Evolutionary conservation across 2,113 vertebrate species (phyloP), one percentile per base, ranked within the genome.

Genomic region (Rhinoptilus africanus): DNA sequence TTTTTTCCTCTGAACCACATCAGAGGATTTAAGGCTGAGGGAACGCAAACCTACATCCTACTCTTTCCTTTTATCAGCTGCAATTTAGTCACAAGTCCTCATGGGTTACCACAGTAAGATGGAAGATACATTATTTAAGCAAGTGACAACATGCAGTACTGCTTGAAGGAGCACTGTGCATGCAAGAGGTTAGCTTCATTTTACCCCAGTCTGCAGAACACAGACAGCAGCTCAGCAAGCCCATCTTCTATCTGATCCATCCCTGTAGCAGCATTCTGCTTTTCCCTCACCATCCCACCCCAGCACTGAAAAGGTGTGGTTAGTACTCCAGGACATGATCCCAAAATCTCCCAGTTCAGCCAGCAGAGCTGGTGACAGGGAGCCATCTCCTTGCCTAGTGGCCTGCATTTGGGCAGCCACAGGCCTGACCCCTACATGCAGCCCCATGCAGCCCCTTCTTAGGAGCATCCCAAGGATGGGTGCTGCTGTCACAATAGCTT

Each of bases 241-340:
- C 30, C 12, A 2, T 8, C 45, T 34, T 2, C 0, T 20, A 16
- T 5, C 11, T 16, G 14, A n/a, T 12, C 8, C 8, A 39, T 1
- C 10, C 20, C 56, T 37, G 23, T 3, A 14, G 24, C 57, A 73
- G 2, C 22, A 22, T 56, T 24, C 34, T 14, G 43, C 45, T 84
- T 23, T 23, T 23, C 19, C 35, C 24, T 71, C 24, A 24, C 50
- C 27, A 4, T 5, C 23, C 45, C 34, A 9, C 5, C 6, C 4
- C 51, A 72, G 30, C 41, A 39, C 0, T 2, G 30, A 13, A 47
- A 79, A 48, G 9, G 12, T 11, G 11, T 15, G 14, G 5, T 4
- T 3, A 0, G 2, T 14, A 11, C 41, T 71, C 4, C 53, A 34
- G 28, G 3, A 4, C 8, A 7, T 15, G 43, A 34, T 6, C 19